Conservation (phyloP, 2,888 invertebrate species). For the Balanococcus diminutus region DNA sequence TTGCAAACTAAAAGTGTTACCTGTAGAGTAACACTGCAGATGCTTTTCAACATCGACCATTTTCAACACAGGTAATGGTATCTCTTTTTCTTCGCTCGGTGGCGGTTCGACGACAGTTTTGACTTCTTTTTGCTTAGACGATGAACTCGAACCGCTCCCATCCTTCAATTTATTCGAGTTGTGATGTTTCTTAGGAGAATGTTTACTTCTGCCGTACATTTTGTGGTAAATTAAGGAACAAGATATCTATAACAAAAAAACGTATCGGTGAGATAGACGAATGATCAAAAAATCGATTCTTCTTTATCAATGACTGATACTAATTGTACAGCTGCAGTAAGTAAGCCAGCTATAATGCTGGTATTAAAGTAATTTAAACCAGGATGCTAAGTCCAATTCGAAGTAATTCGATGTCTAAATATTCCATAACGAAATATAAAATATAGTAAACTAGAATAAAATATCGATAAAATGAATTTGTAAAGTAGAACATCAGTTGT, state of each 20-base stretch:
- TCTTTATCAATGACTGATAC: not conserved
- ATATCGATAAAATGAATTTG: not conserved
- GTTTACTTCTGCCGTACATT: constrained; percentile 46
- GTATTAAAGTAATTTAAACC: not conserved
- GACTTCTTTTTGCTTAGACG: constrained; percentile 30
- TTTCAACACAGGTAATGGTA: constrained; percentile 56
- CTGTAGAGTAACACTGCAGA: constrained; percentile 29
- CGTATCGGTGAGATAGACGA: not conserved
- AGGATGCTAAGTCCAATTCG: not conserved
- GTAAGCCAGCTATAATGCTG: not conserved
- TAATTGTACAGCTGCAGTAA: not conserved
- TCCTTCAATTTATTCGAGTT: constrained; percentile 38
- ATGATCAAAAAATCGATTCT: not conserved
- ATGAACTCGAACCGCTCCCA: constrained; percentile 4
- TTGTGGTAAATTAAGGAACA: not conserved
- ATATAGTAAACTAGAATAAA: not conserved
- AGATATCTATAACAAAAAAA: not conserved
- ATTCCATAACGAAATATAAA: not conserved
- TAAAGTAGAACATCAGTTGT: not conserved
- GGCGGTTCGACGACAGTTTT: not conserved
- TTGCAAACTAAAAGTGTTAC: not conserved
- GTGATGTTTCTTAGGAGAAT: constrained; percentile 46
- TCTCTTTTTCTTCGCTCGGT: constrained; percentile 55
- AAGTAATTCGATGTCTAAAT: not conserved
- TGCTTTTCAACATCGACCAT: constrained; percentile 45